Evolutionary conservation across 2,113 vertebrate genomes (phyloP).

Genomic region (Drymodes brunneopygia): DNA sequence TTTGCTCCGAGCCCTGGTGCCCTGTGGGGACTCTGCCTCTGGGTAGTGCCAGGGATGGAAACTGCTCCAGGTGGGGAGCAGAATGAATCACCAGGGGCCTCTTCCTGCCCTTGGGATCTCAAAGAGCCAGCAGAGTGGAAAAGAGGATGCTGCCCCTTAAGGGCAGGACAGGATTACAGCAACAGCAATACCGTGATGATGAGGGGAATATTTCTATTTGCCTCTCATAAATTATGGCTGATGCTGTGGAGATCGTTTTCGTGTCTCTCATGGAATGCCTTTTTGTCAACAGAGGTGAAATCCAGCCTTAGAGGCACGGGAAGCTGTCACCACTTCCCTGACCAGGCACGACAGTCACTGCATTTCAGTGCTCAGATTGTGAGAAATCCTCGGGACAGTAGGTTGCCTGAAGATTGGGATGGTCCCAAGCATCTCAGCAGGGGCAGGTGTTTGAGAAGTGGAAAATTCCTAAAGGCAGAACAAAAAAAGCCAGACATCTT

Average conservation of each 20-base stretch:
- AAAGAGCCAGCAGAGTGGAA: neutral
- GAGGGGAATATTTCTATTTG: neutral
- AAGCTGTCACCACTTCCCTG: neutral
- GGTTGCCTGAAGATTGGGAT: neutral
- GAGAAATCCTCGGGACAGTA: neutral
- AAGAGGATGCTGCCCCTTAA: constrained; percentile 17
- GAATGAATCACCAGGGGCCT: neutral
- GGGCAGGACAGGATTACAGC: neutral
- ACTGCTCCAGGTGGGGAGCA: neutral
- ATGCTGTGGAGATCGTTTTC: neutral
- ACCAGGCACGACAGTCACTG: fast-evolving
- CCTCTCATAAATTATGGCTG: neutral
- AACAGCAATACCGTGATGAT: neutral
- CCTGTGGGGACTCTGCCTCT: neutral
- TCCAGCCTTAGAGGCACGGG: neutral
- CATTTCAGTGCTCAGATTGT: neutral
- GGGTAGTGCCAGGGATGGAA: neutral
- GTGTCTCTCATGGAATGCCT: neutral
- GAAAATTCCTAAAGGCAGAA: constrained; percentile 52
- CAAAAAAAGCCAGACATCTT: constrained; percentile 44
- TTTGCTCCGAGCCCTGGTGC: neutral
- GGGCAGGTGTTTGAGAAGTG: constrained; percentile 8
- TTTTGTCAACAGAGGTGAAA: neutral
- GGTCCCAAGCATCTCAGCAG: neutral
- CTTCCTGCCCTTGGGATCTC: neutral